Base-by-base conservation (phyloP, 2,888 invertebrate species). In the Amphipyra tragopoginis region DNA sequence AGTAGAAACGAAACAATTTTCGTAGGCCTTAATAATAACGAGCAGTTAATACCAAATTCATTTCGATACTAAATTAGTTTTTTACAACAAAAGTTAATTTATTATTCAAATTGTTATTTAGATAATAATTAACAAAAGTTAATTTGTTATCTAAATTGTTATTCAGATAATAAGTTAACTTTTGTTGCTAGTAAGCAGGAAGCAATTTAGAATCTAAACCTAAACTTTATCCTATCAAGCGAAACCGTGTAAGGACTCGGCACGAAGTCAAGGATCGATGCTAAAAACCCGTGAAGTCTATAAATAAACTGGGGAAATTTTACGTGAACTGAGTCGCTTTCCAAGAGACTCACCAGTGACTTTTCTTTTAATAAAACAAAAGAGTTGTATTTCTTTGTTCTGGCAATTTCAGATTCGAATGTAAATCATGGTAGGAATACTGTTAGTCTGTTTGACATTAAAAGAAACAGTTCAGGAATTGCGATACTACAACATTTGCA, bases 281-380 rank as follows among this genome's bases (percentile, higher is more conserved):
- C 61, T 64, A 71, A 76, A 67, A 71, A 72, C 70, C 75, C 75
- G 72, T 69, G 51, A 62, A 60, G 70, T 82, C 83, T 81, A 86
- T 87, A 89, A 87, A 88, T 88, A 87, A 83, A 82, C 68, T 61
- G 67, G 73, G 21, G 38, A 63, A 50, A 74, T 72, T 77, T 70
- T 71, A 75, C 74, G 68, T 64, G 66, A 70, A 75, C 66, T 72
- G 64, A 71, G 72, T 62, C 65, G 69, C 60, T 71, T 74, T 73
- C 66, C 65, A 49, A 60, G 65, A 72, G 75, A 82, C 69, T 82
- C 81, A 77, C 64, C 61, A 21, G 21, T 71, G 59, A 65, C 71
- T 65, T 70, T 81, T 71, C 67, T 69, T 72, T 57, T 65, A 47
- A 49, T 66, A 65, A 77, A 78, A 56, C 48, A 53, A 74, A 56